Conservation (phyloP, 1,140 invertebrate genomes). For the Drosophila guanche region DNA sequence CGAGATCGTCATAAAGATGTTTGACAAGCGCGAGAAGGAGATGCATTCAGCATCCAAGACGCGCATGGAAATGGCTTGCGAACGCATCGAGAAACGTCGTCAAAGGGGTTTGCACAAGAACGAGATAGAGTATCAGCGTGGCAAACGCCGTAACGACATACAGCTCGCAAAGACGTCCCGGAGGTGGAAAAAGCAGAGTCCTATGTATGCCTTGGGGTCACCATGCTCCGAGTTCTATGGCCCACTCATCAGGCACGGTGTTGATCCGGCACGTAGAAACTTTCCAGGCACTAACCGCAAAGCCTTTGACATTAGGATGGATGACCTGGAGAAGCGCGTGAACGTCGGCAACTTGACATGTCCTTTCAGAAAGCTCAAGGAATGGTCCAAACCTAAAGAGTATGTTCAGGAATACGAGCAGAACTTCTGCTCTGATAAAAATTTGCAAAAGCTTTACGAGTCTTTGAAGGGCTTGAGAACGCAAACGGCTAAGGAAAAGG, state of each 20-base stretch:
- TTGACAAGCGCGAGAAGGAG: conserved; percentile 74
- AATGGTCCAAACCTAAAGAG: conserved; percentile 77
- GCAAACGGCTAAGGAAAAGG: conserved; percentile 17
- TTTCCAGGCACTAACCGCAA: conserved; percentile 57
- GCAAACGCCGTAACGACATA: conserved; percentile 53
- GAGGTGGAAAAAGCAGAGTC: conserved; percentile 76
- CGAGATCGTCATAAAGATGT: conserved; percentile 84
- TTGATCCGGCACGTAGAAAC: conserved; percentile 84
- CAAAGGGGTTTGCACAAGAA: conserved; percentile 81
- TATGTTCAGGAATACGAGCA: conserved; percentile 70
- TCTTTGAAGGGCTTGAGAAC: conserved; percentile 48
- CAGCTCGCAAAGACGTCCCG: conserved; percentile 49
- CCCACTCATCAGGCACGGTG: conserved; percentile 84
- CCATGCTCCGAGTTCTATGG: conserved; percentile 85
- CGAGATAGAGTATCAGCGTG: conserved; percentile 77
- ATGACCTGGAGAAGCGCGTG: conserved; percentile 71
- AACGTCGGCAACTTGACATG: conserved; percentile 57
- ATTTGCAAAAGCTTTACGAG: conserved; percentile 73
- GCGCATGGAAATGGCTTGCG: conserved; percentile 81
- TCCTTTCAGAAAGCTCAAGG: conserved; percentile 68
- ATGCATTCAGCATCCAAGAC: conserved; percentile 77
- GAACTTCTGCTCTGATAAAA: conserved; percentile 74
- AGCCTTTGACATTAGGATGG: conserved; percentile 73
- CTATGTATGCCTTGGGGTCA: conserved; percentile 84
- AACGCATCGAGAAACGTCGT: conserved; percentile 78